Evolutionary conservation across 2,888 invertebrate genomes (phyloP).

Genomic region (Scaptomyza tumidula): DNA sequence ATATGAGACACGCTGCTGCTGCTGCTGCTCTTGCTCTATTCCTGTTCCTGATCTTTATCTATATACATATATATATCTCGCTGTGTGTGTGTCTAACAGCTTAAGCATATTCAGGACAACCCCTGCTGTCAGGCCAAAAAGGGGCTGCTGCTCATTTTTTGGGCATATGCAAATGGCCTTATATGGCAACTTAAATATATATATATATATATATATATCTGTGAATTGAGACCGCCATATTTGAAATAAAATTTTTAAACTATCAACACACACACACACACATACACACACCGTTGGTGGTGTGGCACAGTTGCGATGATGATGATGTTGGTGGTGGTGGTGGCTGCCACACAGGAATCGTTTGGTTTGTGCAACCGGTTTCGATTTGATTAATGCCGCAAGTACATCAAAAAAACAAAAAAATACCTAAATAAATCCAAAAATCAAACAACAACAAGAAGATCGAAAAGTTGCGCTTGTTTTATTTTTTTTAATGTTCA

Average conservation of each 20-base stretch:
- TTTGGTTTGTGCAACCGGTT: conserved; percentile 61
- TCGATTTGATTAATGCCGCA: conserved; percentile 74
- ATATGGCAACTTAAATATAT: neutral
- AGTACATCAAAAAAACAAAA: conserved; percentile 26
- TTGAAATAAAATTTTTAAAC: conserved; percentile 71
- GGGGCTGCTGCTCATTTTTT: conserved; percentile 67
- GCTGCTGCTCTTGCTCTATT: conserved; percentile 3
- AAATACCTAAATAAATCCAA: neutral
- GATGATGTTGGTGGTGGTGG: conserved; percentile 28
- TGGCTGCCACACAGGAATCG: conserved; percentile 52
- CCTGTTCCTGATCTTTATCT: conserved; percentile 22
- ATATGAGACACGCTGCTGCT: conserved; percentile 69
- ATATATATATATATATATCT: neutral
- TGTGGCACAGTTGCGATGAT: conserved; percentile 1
- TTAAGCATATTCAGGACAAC: conserved; percentile 60
- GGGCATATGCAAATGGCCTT: conserved; percentile 72
- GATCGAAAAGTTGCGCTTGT: conserved; percentile 19
- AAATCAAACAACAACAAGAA: conserved; percentile 4
- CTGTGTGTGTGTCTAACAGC: conserved; percentile 53
- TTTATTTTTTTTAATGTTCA: neutral
- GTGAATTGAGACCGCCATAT: conserved; percentile 60
- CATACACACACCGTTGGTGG: conserved; percentile 28
- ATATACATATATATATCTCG: neutral
- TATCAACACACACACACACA: conserved; percentile 54
- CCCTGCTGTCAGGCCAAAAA: conserved; percentile 29